Base-by-base conservation (phyloP, 2,888 invertebrate species). In the Erannis defoliaria region DNA sequence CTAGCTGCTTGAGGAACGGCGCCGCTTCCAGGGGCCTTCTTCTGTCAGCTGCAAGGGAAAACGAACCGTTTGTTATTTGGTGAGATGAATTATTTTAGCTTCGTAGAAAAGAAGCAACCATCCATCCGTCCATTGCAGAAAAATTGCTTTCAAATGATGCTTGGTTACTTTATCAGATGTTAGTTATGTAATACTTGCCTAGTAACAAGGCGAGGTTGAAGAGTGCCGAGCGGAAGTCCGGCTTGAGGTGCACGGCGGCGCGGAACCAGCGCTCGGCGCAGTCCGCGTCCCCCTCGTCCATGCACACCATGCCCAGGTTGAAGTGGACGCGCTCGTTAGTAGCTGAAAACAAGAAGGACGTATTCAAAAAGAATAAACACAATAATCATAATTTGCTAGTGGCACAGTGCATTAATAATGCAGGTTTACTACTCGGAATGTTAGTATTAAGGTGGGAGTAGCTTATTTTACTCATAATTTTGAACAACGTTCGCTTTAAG, bases 301-400 rank as follows among this genome's bases (percentile, higher is more conserved):
- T 99, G 40, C 98, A 97, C 43, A 99, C 91, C 99, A 99, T 99
- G 68, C 98, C 99, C 55, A 98, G 94, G 93, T 99, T 98, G 88
- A 99, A 99, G 87, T 97, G 97, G 5, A 98, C 97, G 64, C 98
- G 95, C 82, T 98, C 98, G 84, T 99, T 98, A 62, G 95, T 95
- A 0, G 96, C 94, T 95, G 82, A 0, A 62, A 16, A 70, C 71
- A 35, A n/a, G 1, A 46, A 0, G 16, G 21, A 16, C 18, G 16
- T 16, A 16, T 37, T 37, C 16, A 37, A 26, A 26, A 26, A n/a
- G n/a, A n/a, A n/a, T n/a, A n/a, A n/a, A n/a, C n/a, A n/a, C n/a
- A n/a, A n/a, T n/a, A n/a, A n/a, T n/a, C 26, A 23, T 4, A 6
- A 2, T 26, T 26, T 2, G 26, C 5, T 4, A 26, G 26, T 8